Evolutionary conservation across 2,888 invertebrate genomes (phyloP), one percentile per base, ranked within the genome.

Genomic region (Margaritifera margaritifera): DNA sequence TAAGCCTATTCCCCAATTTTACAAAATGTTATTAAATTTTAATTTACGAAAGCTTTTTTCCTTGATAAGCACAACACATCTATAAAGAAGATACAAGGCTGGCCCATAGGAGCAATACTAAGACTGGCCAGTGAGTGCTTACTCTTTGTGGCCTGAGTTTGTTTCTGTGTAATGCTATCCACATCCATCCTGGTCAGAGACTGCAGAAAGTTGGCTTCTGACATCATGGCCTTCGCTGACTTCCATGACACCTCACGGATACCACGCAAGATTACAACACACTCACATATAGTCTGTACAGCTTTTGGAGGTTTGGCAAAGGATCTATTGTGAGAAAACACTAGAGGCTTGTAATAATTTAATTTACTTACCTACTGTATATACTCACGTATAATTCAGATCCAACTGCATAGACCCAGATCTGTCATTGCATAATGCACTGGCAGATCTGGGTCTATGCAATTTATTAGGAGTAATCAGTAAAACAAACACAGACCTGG

Each of bases 291-390:
- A 0, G 94, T 88, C 91, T 96, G 96, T 42, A 97, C 96, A 20
- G 95, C 94, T 80, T 95, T 95, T 0, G 96, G 96, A 0, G 97
- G 97, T 0, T 96, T 96, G 15, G 96, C 95, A 86, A 97, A 96
- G 0, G 96, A 96, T 82, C 96, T 86, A 2, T 42, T 42, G 42
- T 42, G 42, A 42, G 42, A 42, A 42, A 42, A 42, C 11, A 15
- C 2, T 11, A 4, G 15, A 42, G 42, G 3, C 2, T 42, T 42
- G 42, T 42, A 42, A 42, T 42, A 42, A 42, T 42, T 42, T 42
- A 42, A 42, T 42, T 15, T 15, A 42, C 42, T 42, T 42, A 42
- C 42, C 15, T 42, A 42, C 42, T 42, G 42, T 42, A 42, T 15
- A 42, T 42, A 42, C 42, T 42, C 11, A 42, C 42, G 15, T 42